Evolutionary conservation across 1,140 invertebrate species (phyloP).

Genomic region (Chionoecetes opilio): DNA sequence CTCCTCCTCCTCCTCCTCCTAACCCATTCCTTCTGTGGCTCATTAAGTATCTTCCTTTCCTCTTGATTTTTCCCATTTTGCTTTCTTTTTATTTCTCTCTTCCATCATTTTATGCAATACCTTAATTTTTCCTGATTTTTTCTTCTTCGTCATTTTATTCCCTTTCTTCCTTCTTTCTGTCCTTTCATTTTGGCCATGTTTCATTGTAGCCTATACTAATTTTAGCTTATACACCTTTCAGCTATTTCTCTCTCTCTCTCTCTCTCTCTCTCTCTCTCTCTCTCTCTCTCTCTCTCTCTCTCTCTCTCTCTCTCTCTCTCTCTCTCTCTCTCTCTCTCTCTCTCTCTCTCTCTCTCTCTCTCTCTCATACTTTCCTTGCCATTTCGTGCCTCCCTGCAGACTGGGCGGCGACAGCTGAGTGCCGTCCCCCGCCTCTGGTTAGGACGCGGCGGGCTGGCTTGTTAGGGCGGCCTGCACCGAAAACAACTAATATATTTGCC

Average conservation of each 20-base stretch:
- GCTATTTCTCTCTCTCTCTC: background rate
- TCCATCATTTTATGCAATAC: background rate
- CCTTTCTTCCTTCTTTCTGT: background rate
- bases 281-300: background rate
- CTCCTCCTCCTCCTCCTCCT: background rate
- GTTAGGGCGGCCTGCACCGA: background rate
- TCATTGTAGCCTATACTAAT: too few relatives aligned
- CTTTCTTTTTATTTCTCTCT: background rate
- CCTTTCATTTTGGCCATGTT: too few relatives aligned
- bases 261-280: background rate
- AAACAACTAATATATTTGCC: conserved; percentile 22
- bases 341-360: conserved; percentile 8
- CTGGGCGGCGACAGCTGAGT: background rate
- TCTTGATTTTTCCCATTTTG: background rate
- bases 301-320: background rate
- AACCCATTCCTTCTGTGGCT: background rate
- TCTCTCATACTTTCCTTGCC: background rate
- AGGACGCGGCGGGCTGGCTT: background rate
- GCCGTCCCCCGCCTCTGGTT: background rate
- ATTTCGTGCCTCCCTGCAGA: background rate
- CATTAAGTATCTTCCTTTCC: too few relatives aligned
- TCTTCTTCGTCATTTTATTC: background rate
- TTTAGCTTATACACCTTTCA: too few relatives aligned
- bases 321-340: conserved; percentile 4
- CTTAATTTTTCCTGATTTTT: background rate